Conservation (phyloP, 2,797 vertebrate genomes). For the Syngnathus acus region DNA sequence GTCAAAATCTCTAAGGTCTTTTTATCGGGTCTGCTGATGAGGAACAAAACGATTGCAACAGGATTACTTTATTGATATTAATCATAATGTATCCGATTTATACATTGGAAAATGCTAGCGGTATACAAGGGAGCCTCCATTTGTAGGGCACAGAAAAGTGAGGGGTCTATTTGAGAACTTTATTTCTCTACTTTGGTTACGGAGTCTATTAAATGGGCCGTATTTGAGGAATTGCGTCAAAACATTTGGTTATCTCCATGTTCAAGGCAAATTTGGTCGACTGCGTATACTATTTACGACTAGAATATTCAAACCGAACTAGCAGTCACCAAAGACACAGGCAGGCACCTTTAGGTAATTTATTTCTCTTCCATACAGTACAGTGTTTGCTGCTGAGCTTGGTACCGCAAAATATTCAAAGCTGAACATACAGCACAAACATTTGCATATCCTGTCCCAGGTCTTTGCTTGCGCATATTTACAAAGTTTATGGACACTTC, state of each 20-base stretch:
- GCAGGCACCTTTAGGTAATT: constrained; percentile 28
- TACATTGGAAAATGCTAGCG: no score
- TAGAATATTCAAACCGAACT: background rate
- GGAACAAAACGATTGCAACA: background rate
- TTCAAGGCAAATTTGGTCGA: constrained; percentile 25
- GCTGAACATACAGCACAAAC: constrained; percentile 28
- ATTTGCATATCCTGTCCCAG: constrained; percentile 30
- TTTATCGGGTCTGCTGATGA: background rate
- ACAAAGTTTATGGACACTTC: constrained; percentile 51
- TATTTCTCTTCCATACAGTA: constrained; percentile 51
- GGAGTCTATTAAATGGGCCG: background rate
- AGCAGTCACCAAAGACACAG: background rate
- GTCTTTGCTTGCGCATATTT: constrained; percentile 53
- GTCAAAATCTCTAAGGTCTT: background rate
- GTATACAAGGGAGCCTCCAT: no score
- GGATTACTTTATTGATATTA: no score
- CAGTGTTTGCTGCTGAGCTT: constrained; percentile 38
- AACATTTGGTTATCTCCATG: background rate
- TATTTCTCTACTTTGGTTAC: background rate
- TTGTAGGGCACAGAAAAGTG: background rate
- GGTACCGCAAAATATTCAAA: constrained; percentile 33
- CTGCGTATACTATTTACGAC: background rate
- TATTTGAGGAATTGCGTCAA: background rate
- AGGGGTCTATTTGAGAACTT: background rate
- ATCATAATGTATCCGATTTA: no score